phyloP scores from a whole-genome alignment of 1,140 invertebrate genomes.

The Heliothis subflexa region DNA sequence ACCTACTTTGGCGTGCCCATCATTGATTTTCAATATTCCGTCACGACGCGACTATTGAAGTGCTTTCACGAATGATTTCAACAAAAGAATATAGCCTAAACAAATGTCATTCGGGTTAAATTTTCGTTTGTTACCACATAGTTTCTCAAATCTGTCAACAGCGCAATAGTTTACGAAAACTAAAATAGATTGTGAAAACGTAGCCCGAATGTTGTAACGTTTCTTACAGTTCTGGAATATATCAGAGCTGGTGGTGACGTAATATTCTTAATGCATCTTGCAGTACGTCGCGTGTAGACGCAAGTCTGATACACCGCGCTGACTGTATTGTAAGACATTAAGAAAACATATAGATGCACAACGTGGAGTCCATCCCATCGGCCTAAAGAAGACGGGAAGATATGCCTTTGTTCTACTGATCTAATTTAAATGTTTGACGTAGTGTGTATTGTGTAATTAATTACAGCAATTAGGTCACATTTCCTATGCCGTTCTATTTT shows the following conservation, averaged over 20 bases:
- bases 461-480: background rate
- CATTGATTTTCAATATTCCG: slow-evolving; percentile 28
- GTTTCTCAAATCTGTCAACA: background rate
- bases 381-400: slow-evolving; percentile 14
- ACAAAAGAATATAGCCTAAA: background rate
- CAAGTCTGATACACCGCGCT: slow-evolving; percentile 10
- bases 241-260: slow-evolving; percentile 51
- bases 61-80: slow-evolving; percentile 1
- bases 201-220: slow-evolving; percentile 20
- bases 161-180: slow-evolving; percentile 15
- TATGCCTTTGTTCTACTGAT: background rate
- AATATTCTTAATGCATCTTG: slow-evolving; percentile 80
- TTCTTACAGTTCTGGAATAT: slow-evolving; percentile 32
- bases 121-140: background rate
- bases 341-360: slow-evolving; percentile 58
- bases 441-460: background rate
- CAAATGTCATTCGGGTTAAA: slow-evolving; percentile 1
- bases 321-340: slow-evolving; percentile 67
- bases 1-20: slow-evolving; percentile 12
- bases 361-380: slow-evolving; percentile 4
- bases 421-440: no score
- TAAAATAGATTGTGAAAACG: slow-evolving; percentile 11
- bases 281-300: slow-evolving; percentile 55
- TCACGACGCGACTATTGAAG: background rate
- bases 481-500: background rate